Evolutionary conservation across 2,888 invertebrate genomes (phyloP).

Genomic region (Epirrhoe tristata): DNA sequence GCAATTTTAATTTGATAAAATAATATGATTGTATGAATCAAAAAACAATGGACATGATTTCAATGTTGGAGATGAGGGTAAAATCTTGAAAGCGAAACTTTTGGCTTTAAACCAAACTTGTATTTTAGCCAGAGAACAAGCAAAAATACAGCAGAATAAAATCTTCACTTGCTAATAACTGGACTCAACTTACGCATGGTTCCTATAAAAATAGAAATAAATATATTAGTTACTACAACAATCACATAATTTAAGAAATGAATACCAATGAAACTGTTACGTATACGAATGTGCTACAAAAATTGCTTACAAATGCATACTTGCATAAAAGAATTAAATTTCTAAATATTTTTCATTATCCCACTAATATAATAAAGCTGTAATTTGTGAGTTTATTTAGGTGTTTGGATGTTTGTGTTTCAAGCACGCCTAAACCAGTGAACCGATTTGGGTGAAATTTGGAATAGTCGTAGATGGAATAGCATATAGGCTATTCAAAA

Average conservation of each 20-base stretch:
- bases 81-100: conserved; percentile 64
- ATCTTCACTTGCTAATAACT: conserved; percentile 71
- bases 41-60: conserved; percentile 18
- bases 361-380: too few species aligned
- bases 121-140: conserved; percentile 66
- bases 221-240: conserved; percentile 50
- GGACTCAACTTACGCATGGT: conserved; percentile 83
- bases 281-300: too few species aligned
- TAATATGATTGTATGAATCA: conserved; percentile 57
- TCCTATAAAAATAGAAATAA: conserved; percentile 83
- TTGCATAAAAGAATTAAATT: neutral
- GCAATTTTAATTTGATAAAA: conserved; percentile 4
- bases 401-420: too few species aligned
- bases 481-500: too few species aligned
- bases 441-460: too few species aligned
- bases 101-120: conserved; percentile 57
- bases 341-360: too few species aligned
- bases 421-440: too few species aligned
- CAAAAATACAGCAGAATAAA: conserved; percentile 73
- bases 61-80: conserved; percentile 36
- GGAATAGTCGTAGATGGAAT: too few species aligned
- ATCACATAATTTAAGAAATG: neutral
- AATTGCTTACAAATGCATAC: neutral
- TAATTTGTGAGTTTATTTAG: too few species aligned
- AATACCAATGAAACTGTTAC: too few species aligned